Evolutionary conservation across 2,113 vertebrate species (phyloP).

Genomic region (Chaetodon trifascialis): DNA sequence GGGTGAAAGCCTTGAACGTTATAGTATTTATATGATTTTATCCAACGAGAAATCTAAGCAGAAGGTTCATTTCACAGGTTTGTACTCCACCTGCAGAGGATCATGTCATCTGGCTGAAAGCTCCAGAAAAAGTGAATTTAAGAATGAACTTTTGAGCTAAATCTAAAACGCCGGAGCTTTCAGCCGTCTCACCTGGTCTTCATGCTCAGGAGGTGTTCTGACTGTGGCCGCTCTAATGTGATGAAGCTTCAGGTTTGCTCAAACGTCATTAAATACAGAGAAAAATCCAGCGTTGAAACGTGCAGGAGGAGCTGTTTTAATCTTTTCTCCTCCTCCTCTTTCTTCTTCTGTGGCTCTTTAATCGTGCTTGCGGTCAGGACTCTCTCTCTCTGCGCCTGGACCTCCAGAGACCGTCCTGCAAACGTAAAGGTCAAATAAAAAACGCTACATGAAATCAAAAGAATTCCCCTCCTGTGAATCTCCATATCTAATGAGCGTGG

Average conservation of each 20-base stretch:
- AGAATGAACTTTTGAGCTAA: no score
- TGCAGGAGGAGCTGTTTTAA: background rate
- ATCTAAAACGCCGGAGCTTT: no score
- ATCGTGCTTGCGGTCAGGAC: background rate
- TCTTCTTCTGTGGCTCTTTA: background rate
- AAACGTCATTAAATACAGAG: no score
- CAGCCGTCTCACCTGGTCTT: no score
- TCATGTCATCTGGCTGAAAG: background rate
- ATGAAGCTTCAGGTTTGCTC: no score
- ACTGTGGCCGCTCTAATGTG: no score
- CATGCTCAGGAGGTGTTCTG: no score
- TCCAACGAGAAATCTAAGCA: background rate
- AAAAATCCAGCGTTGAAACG: background rate
- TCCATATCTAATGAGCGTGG: conserved; percentile 69
- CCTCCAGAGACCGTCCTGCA: background rate
- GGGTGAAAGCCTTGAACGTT: no score
- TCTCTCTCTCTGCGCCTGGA: background rate
- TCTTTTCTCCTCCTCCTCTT: background rate
- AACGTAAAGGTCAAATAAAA: conserved; percentile 45
- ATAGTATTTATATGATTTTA: no score
- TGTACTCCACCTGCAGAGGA: background rate
- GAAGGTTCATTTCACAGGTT: no score
- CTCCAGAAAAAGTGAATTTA: background rate
- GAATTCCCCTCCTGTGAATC: conserved; percentile 28
- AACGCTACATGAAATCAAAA: conserved; percentile 5